Evolutionary conservation across 2,888 invertebrate genomes (phyloP).

Genomic region (Pterostichus niger): DNA sequence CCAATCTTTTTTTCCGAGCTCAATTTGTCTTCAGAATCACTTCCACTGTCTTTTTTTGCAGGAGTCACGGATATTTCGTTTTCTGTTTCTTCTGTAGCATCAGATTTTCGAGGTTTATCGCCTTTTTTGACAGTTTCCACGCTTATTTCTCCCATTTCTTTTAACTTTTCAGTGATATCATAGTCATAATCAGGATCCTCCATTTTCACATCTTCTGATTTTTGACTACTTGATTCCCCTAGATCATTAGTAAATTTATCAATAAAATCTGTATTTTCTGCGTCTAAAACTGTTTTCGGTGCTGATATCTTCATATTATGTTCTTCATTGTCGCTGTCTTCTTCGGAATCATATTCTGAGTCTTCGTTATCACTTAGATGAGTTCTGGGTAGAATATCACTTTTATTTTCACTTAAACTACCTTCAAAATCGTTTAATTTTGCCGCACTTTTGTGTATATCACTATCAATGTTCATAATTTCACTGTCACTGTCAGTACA

Average conservation of each 20-base stretch:
- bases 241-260: conserved; percentile 63
- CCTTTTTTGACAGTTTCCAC: conserved; percentile 77
- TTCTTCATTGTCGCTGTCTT: conserved; percentile 74
- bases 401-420: conserved; percentile 7
- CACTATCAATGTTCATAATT: neutral
- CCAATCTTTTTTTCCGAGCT: conserved; percentile 73
- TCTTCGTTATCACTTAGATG: conserved; percentile 57
- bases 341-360: conserved; percentile 65
- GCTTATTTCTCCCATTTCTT: conserved; percentile 80
- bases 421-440: no score
- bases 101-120: conserved; percentile 73
- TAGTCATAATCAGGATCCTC: conserved; percentile 78
- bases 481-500: no score
- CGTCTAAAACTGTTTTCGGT: conserved; percentile 70
- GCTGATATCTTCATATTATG: conserved; percentile 74
- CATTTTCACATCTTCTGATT: conserved; percentile 69
- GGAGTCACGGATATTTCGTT: conserved; percentile 90
- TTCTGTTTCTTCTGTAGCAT: conserved; percentile 80
- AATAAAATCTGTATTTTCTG: conserved; percentile 71
- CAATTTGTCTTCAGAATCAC: conserved; percentile 72
- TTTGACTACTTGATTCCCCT: conserved; percentile 53
- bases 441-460: conserved; percentile 1
- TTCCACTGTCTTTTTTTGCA: conserved; percentile 74
- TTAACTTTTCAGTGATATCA: conserved; percentile 82
- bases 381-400: neutral